phyloP scores from a whole-genome alignment of 2,113 vertebrate genomes.

The Gallinago media region DNA sequence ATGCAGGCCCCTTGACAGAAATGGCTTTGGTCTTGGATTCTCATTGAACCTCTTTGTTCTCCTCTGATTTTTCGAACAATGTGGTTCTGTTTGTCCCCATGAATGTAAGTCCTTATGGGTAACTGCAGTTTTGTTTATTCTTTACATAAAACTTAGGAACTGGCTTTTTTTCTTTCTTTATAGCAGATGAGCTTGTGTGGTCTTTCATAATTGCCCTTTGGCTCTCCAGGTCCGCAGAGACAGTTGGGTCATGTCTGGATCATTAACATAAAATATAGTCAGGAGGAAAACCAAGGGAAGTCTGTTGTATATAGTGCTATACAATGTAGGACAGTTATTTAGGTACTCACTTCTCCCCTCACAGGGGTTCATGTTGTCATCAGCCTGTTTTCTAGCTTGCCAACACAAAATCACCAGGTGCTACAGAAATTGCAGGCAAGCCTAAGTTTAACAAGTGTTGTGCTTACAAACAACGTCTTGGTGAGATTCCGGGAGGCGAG shows the following conservation, averaged over 20 bases:
- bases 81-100: not conserved
- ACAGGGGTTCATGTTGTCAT: not conserved
- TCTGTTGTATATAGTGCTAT: not conserved
- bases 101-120: not conserved
- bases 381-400: not conserved
- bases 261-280: not conserved
- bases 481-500: not conserved
- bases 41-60: conserved; percentile 55
- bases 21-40: not conserved
- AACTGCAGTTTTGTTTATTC: not conserved
- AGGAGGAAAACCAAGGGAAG: not conserved
- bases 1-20: not conserved
- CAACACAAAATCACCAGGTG: conserved; percentile 6
- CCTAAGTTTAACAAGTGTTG: not conserved
- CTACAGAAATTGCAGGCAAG: not conserved
- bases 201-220: not conserved
- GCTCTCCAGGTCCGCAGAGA: not conserved
- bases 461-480: not conserved
- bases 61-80: conserved; percentile 13
- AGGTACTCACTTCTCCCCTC: not conserved
- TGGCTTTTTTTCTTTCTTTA: not conserved
- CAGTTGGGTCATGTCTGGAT: not conserved
- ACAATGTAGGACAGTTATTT: conserved; percentile 47
- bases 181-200: not conserved
- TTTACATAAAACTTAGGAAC: not conserved